Evolutionary conservation across 64 coral and sea anemone species (phyloP).

Genomic region (Montipora sp.): DNA sequence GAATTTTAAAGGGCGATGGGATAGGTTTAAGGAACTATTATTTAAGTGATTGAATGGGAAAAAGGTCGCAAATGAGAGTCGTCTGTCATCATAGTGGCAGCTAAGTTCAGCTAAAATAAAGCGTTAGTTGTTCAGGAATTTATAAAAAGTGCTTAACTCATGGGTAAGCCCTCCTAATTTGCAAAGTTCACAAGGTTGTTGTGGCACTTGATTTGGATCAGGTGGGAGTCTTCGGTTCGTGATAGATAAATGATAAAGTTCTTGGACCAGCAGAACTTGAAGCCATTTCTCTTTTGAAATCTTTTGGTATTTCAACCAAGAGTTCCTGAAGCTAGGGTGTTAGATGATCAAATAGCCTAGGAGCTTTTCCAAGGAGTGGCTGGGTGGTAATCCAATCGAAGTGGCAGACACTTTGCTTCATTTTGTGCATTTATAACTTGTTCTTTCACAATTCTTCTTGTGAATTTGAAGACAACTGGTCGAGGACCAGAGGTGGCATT

Average conservation of each 20-base stretch:
- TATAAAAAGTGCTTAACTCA: neutral
- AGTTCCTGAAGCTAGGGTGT: too few relatives aligned
- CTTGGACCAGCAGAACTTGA: neutral
- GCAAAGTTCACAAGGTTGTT: neutral
- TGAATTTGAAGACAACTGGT: neutral
- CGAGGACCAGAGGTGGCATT: neutral
- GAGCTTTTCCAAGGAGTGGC: neutral
- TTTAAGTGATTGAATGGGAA: too few relatives aligned
- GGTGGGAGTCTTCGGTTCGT: neutral
- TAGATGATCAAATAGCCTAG: too few relatives aligned
- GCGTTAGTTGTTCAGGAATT: neutral
- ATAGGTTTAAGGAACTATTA: too few relatives aligned
- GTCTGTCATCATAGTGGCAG: too few relatives aligned
- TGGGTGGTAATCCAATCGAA: neutral
- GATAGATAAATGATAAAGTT: neutral
- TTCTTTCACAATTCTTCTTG: too few relatives aligned
- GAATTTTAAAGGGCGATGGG: too few relatives aligned
- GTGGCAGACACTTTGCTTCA: neutral
- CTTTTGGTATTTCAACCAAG: too few relatives aligned
- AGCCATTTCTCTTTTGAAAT: too few relatives aligned
- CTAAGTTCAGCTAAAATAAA: too few relatives aligned
- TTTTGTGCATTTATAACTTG: slow-evolving; percentile 1
- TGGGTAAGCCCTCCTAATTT: slow-evolving; percentile 4
- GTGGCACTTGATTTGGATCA: slow-evolving; percentile 6
- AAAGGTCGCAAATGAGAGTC: too few relatives aligned